Evolutionary conservation across 2,888 invertebrate species (phyloP).

Genomic region (Lottia gigantea): DNA sequence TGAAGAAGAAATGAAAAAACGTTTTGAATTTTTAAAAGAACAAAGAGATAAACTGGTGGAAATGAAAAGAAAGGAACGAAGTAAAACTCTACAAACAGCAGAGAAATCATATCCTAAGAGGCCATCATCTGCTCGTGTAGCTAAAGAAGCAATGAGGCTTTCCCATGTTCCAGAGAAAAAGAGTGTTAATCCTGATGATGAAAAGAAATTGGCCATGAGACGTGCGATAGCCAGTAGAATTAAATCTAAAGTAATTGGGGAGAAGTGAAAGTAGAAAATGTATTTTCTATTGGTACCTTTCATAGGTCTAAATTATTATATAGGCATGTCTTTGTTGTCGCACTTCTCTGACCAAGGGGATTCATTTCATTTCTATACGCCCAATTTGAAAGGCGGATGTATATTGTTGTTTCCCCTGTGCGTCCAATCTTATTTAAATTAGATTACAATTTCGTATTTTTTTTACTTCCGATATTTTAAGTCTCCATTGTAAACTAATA

Average conservation of each 20-base stretch:
- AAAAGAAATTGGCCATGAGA: conserved; percentile 80
- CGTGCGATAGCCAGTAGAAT: conserved; percentile 86
- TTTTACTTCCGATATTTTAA: too few species aligned
- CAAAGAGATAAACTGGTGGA: conserved; percentile 92
- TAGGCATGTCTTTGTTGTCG: too few species aligned
- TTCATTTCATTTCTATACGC: too few species aligned
- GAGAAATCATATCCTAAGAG: conserved; percentile 71
- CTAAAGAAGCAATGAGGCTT: conserved; percentile 74
- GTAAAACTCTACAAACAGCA: conserved; percentile 78
- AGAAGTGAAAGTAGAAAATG: conserved; percentile 40
- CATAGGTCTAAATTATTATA: too few species aligned
- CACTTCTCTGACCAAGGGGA: too few species aligned
- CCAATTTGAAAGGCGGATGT: too few species aligned
- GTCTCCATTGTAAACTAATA: too few species aligned
- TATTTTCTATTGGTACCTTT: too few species aligned
- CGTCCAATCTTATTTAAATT: too few species aligned
- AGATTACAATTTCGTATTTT: too few species aligned
- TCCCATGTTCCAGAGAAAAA: conserved; percentile 28
- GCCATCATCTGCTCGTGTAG: conserved; percentile 82
- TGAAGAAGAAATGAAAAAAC: conserved; percentile 59
- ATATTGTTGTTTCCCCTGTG: too few species aligned
- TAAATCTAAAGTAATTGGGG: conserved; percentile 85
- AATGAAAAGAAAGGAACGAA: conserved; percentile 87
- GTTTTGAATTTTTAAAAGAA: conserved; percentile 86
- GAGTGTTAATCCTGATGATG: conserved; percentile 53